These are phyloP conservation scores for Turdus rufiventris DNA, from an alignment of 2,113 vertebrate genomes.

Conservation along the genomic window DNA sequence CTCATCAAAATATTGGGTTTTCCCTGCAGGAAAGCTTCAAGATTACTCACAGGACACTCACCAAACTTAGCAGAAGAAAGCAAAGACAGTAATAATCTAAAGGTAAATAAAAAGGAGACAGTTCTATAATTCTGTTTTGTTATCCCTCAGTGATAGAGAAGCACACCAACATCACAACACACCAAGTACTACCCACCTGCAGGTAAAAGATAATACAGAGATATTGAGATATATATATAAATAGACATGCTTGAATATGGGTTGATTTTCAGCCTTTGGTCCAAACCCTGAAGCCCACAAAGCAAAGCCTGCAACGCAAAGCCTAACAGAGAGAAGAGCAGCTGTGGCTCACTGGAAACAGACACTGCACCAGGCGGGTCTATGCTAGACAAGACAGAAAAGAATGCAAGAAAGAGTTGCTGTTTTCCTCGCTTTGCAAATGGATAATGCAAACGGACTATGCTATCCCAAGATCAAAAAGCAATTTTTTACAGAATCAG, in stretches of 20 bases:
- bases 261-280: background rate
- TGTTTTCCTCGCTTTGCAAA: background rate
- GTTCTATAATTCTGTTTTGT: background rate
- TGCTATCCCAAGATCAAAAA: background rate
- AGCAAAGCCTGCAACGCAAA: background rate
- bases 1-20: background rate
- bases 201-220: background rate
- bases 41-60: background rate
- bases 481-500: background rate
- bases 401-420: background rate
- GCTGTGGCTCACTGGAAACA: background rate
- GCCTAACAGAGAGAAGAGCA: background rate
- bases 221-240: background rate
- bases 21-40: background rate
- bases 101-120: background rate
- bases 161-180: accelerated
- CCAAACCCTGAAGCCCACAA: background rate
- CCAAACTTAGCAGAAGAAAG: background rate
- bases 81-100: background rate
- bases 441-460: background rate
- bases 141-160: background rate
- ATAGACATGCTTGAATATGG: background rate
- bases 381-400: background rate
- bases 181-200: background rate
- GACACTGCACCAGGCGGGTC: background rate